Evolutionary conservation across 2,888 invertebrate species (phyloP), one percentile per base, ranked within the genome.

Genomic region (Myopa testacea): DNA sequence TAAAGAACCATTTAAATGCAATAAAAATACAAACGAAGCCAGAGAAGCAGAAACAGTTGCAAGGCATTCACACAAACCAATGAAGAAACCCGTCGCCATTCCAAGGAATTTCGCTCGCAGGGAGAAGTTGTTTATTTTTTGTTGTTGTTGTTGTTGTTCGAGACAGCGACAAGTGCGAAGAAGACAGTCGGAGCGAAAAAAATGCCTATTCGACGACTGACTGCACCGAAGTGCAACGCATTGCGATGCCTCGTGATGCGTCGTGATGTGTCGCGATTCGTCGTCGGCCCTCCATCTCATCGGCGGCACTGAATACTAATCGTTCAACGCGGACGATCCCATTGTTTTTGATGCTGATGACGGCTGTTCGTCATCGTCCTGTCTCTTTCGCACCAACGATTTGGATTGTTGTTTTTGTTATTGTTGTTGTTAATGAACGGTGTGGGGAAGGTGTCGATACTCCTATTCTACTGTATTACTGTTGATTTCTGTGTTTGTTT

Each of bases 251-350:
- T 45, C 6, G 45, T 3, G 45, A 6, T 6, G 1, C 45, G 1
- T 10, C 45, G 45, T 45, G 45, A 45, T 45, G 26, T 2, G 26
- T 26, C 26, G 26, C 26, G 45, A 45, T 45, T 6, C 63, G 14
- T 10, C 65, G 26, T n/a, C 55, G 68, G 75, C 75, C 75, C 65
- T 10, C 63, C 63, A 65, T 38, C 34, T 50, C 74, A 19, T 68
- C 12, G 37, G 40, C 40, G 45, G 26, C 26, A 26, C 45, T 45
- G 75, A 65, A 75, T 75, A 75, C 68, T 75, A 75, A 75, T 75
- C 67, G 52, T 62, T 62, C 58, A 58, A n/a, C 16, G n/a, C 19
- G 7, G 52, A 37, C 75, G 67, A 75, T 67, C 75, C 75, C 75
- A 75, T 55, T 52, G 67, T 67, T 26, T 62, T 34, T 60, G 60